These are phyloP conservation scores for Pseudomyrmex flavicornis DNA, from an alignment of 1,140 invertebrate species.

Conservation along the genomic window DNA sequence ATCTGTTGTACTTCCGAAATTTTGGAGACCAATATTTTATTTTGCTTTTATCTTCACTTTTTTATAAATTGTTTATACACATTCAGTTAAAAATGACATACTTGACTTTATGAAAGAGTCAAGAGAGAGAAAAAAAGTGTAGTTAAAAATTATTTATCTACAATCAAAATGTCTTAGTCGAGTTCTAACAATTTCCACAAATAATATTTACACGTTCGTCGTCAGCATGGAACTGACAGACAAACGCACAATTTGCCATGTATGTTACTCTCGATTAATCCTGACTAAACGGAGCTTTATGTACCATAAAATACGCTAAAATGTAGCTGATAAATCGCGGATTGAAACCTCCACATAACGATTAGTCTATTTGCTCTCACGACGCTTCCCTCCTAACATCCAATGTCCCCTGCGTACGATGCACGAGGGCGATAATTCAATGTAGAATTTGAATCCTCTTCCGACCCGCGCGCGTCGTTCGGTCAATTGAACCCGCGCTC, in stretches of 20 bases:
- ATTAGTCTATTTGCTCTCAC: conserved; percentile 70
- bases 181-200: not conserved
- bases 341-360: conserved; percentile 54
- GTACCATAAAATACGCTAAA: conserved; percentile 34
- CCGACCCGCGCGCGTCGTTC: conserved; percentile 40
- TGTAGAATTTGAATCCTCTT: conserved; percentile 69
- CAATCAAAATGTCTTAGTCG: not conserved
- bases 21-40: not conserved
- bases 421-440: conserved; percentile 72
- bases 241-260: not conserved
- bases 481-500: conserved; percentile 14
- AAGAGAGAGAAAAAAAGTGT: not conserved
- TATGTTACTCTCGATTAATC: conserved; percentile 9
- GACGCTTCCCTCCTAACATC: conserved; percentile 36
- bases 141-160: not conserved
- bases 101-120: not conserved
- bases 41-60: not conserved
- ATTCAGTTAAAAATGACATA: not conserved
- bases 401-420: conserved; percentile 42
- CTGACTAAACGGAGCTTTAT: conserved; percentile 6
- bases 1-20: conserved; percentile 76
- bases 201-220: not conserved
- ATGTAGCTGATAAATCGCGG: conserved; percentile 62
- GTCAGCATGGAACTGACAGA: not conserved
- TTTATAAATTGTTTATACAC: not conserved